These are phyloP conservation scores for Clanis bilineata DNA, from an alignment of 2,888 invertebrate species.

Conservation along the genomic window DNA sequence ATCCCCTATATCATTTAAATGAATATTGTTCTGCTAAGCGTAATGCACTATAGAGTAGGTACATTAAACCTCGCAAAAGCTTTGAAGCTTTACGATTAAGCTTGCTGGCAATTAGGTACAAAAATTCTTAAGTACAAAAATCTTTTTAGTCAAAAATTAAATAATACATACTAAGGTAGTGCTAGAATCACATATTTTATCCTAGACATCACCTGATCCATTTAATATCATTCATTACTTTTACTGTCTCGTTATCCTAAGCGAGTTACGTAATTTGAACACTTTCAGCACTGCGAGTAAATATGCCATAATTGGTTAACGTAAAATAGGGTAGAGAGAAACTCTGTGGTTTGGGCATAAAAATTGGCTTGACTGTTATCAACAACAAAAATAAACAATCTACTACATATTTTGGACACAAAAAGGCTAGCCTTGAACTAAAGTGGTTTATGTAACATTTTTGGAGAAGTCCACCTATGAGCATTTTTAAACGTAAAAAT, in stretches of 20 bases:
- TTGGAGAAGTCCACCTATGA: no score
- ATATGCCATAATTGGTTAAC: no score
- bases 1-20: background rate
- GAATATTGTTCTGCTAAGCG: background rate
- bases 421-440: no score
- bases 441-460: no score
- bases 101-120: slow-evolving; percentile 5
- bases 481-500: no score
- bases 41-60: background rate
- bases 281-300: background rate
- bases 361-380: no score
- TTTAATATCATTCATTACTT: background rate
- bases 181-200: slow-evolving; percentile 52
- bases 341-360: no score
- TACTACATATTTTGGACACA: no score
- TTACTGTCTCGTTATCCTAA: background rate
- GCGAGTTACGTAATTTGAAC: background rate
- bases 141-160: slow-evolving; percentile 8
- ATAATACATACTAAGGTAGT: slow-evolving; percentile 40
- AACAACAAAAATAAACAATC: no score
- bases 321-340: no score
- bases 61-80: slow-evolving; percentile 7
- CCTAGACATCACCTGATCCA: slow-evolving; percentile 12
- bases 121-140: background rate
- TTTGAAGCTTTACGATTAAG: background rate